Evolutionary conservation across 2,797 vertebrate species (phyloP), one percentile per base, ranked within the genome.

Genomic region (Limosa lapponica): DNA sequence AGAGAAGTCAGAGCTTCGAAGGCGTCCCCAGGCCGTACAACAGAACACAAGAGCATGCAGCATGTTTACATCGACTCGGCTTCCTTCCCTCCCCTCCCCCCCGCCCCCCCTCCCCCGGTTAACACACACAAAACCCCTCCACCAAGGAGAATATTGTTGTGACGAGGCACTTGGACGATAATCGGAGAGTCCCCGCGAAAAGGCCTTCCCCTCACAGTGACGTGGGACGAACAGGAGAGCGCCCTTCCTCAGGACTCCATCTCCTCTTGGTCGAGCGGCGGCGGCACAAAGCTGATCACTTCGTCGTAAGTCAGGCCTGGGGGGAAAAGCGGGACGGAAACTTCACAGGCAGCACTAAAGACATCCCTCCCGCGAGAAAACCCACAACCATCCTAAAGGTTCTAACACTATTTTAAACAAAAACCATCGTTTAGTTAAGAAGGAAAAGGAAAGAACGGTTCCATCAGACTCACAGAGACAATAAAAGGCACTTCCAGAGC

Each of bases 221-320:
- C 89, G 87, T 96, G 96, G 96, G 97, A 97, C 61, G 19, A 65
- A 88, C 75, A 93, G 81, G 48, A 97, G 89, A 96, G 95, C 95
- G 91, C 84, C 58, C 90, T 88, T 78, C 93, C 97, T 99, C 99
- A 99, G 77, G 99, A 99, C 95, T 99, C 99, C 99, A 99, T 99
- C 96, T 99, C 99, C 65, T 99, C 99, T 95, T 98, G 98, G 80
- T 99, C 99, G 10, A 99, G 99, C 7, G 98, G 98, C 1, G 98
- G 99, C 0, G 99, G 98, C 97, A 98, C 99, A 69, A 99, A 99
- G 98, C 99, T 99, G 94, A 99, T 34, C 7, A 99, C 98, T 98
- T 99, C 99, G 43, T 99, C 99, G 0, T 99, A 99, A 77, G 99
- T 99, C 97, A 99, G 98, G 92, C 98, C 99, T 99, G 97, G 69